Evolutionary conservation across 2,797 vertebrate species (phyloP), one percentile per base, ranked within the genome.

Genomic region (Miichthys miiuy): DNA sequence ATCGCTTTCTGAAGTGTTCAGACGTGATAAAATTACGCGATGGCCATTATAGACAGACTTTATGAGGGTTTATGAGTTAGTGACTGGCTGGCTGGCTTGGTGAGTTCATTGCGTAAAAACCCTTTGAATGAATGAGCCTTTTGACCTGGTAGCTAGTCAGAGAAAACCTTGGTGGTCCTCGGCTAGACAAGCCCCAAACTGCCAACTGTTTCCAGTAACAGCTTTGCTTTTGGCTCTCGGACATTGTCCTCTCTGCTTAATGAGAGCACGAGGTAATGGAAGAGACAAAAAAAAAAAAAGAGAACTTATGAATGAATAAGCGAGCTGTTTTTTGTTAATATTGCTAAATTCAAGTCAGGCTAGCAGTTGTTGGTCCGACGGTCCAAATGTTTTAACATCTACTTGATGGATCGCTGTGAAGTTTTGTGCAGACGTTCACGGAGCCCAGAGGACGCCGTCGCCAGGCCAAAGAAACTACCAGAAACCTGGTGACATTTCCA

Each of bases 161-260:
- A 77, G 79, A 85, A 38, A 90, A 75, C 89, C 66, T 84, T 47
- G 89, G 89, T 91, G 92, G 92, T 93, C 91, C 34, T 72, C 3
- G 30, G 80, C 81, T 77, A 88, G 89, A 92, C 82, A 4, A 65
- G 85, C 65, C 75, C 34, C 71, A 72, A 87, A 87, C 85, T 86
- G 89, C 84, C 89, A 88, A 86, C 67, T 50, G 72, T 82, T 92
- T 92, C 93, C 92, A 91, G 91, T 69, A 91, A 93, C 77, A 76
- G 82, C 73, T 85, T 79, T 73, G 72, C 82, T 88, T 83, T 82
- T 91, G 89, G 88, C 86, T 56, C 34, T 67, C 14, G 14, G 83
- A 75, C 75, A 38, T 65, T 61, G 83, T 87, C 86, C 81, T 81
- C 56, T 2, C 20, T 63, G 84, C 86, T 75, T 85, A 87, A 88